phyloP scores from a whole-genome alignment of 2,113 vertebrate species.

The Boulengeromyrus knoepffleri region DNA sequence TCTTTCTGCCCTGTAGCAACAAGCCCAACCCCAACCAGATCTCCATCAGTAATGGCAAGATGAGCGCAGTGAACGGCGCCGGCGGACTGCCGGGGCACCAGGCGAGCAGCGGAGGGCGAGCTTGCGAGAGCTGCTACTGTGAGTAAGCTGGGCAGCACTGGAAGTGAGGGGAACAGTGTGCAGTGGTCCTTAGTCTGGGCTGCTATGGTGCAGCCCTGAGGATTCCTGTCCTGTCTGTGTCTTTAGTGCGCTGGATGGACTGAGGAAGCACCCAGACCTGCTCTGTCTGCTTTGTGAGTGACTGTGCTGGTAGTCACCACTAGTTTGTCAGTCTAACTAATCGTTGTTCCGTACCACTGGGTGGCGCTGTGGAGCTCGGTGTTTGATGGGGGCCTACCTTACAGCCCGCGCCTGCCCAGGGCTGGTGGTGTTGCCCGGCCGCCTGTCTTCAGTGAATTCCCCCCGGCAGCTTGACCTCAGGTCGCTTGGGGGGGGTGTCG shows the following conservation, averaged over 20 bases:
- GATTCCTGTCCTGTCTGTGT: background rate
- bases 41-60: conserved; percentile 82
- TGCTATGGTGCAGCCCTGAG: background rate
- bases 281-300: background rate
- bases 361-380: background rate
- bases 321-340: background rate
- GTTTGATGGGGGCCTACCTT: background rate
- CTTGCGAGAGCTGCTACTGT: conserved; percentile 96
- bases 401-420: background rate
- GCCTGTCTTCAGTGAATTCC: background rate
- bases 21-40: conserved; percentile 98
- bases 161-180: background rate
- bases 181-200: background rate
- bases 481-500: background rate
- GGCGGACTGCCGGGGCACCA: conserved; percentile 71
- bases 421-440: background rate
- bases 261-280: background rate
- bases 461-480: background rate
- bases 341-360: background rate
- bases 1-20: conserved; percentile 65
- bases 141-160: conserved; percentile 50
- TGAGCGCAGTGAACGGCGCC: conserved; percentile 83
- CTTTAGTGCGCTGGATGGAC: background rate
- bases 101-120: conserved; percentile 69
- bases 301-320: background rate